Percentiles rank a stretch among this genome's conserved stretches.
Evolutionary conservation across 1,140 invertebrate genomes (phyloP).

Genomic region (Habropoda laboriosa): DNA sequence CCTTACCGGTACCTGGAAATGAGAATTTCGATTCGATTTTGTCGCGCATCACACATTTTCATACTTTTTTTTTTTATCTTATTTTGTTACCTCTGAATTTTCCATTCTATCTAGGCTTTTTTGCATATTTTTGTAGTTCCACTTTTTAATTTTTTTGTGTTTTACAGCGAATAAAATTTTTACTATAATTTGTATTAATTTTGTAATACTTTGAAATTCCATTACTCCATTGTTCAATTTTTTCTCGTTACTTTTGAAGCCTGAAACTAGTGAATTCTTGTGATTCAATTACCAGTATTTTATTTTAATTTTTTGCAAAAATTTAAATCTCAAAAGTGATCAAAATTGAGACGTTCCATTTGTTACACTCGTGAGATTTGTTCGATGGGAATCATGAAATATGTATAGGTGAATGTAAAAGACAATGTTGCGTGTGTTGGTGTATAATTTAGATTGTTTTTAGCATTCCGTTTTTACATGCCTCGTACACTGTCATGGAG

Average conservation of each 20-base stretch:
- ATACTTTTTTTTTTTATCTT: background rate
- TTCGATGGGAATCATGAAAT: background rate
- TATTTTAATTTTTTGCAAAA: no score
- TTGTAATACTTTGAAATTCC: no score
- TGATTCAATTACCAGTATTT: no score
- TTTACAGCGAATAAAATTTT: no score
- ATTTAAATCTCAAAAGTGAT: background rate
- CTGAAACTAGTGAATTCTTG: no score
- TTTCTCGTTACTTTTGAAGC: no score
- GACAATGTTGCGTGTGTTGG: background rate
- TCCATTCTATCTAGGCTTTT: background rate
- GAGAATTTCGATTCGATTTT: slow-evolving; percentile 19
- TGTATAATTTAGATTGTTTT: slow-evolving; percentile 28
- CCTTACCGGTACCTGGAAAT: slow-evolving; percentile 15
- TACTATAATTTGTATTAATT: no score
- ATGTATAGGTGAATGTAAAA: background rate
- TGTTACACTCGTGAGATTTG: no score
- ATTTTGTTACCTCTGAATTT: background rate
- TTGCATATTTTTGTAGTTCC: no score
- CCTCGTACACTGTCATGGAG: slow-evolving; percentile 20
- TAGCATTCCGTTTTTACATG: slow-evolving; percentile 10
- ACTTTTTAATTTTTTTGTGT: no score
- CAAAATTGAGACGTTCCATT: background rate
- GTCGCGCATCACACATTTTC: background rate
- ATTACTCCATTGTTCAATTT: no score